These are phyloP conservation scores for Fratercula arctica DNA, from an alignment of 2,797 vertebrate genomes.

Conservation along the genomic window DNA sequence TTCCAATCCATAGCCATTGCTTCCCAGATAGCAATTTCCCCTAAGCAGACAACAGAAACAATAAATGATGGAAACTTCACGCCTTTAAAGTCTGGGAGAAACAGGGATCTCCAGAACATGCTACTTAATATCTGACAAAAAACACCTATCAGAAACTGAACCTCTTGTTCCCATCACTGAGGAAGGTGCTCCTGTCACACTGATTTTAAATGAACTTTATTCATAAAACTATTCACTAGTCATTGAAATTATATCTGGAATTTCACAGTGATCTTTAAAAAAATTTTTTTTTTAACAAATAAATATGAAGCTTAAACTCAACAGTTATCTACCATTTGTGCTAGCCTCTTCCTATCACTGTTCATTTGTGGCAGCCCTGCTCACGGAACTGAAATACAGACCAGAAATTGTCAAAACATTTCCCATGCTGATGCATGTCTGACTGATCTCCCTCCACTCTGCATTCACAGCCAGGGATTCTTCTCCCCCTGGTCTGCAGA, in stretches of 20 bases:
- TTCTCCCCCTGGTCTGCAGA: neutral
- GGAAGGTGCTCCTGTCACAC: neutral
- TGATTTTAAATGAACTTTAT: neutral
- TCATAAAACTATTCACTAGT: neutral
- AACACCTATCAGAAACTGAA: neutral
- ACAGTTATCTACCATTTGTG: neutral
- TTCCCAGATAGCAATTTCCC: neutral
- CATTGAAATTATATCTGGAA: neutral
- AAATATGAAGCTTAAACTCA: neutral
- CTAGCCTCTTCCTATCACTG: neutral
- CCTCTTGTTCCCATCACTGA: neutral
- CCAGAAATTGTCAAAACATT: neutral
- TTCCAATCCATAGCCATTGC: neutral
- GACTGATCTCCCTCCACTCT: neutral
- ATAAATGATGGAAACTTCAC: neutral
- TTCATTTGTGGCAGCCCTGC: neutral
- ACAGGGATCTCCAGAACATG: neutral
- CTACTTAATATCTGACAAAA: neutral
- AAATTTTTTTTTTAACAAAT: neutral
- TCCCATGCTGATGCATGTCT: fast-evolving
- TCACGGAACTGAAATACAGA: neutral
- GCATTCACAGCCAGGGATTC: neutral
- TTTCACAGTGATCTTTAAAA: constrained; percentile 30
- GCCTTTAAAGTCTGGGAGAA: neutral
- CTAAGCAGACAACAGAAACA: neutral